Evolutionary conservation across 2,888 invertebrate genomes (phyloP), one percentile per base, ranked within the genome.

Genomic region (Eupelmus urozonus): DNA sequence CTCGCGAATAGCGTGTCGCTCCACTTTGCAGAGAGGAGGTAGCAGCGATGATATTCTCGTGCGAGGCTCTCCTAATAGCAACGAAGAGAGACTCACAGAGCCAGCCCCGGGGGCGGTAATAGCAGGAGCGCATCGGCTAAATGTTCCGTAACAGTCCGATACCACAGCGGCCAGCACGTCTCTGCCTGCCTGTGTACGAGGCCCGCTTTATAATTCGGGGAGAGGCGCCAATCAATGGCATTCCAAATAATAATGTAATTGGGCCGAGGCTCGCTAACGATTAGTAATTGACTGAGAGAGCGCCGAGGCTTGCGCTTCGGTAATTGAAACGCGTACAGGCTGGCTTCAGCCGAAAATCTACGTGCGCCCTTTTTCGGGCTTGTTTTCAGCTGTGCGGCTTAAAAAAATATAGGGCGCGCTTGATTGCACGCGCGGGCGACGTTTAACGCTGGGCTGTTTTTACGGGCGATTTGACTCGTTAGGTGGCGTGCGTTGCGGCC

Each of bases 171-270:
- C 3, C 34, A 34, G 34, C 3, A 9, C 34, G 34, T 34, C 5
- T 34, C 3, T 9, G 34, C 9, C 5, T 34, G 34, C 34, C 5
- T 34, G 34, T 34, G 34, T 34, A 9, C 34, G 55, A 55, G 45
- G 63, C 23, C n/a, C 45, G 59, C 71, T 62, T 53, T 60, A 62
- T 71, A 71, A 71, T 62, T 62, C 25, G 29, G n/a, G n/a, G n/a
- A n/a, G 49, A 34, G 45, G 45, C 45, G 42, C 45, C 76, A 80
- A 80, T 82, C 76, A 67, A 63, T 71, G 78, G 60, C 78, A 82
- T 66, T 80, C 75, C 73, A 76, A 79, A 78, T 79, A 79, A 80
- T 82, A 78, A 79, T 79, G 77, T 76, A 67, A 81, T 79, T 74
- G 78, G 73, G 25, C 62, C 71, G 49, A 60, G 53, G 25, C 11